A percentile compares a stretch with the other conserved stretches of the same genome.
Conservation (phyloP, 2,797 vertebrate species). For the Neosalanx taihuensis region DNA sequence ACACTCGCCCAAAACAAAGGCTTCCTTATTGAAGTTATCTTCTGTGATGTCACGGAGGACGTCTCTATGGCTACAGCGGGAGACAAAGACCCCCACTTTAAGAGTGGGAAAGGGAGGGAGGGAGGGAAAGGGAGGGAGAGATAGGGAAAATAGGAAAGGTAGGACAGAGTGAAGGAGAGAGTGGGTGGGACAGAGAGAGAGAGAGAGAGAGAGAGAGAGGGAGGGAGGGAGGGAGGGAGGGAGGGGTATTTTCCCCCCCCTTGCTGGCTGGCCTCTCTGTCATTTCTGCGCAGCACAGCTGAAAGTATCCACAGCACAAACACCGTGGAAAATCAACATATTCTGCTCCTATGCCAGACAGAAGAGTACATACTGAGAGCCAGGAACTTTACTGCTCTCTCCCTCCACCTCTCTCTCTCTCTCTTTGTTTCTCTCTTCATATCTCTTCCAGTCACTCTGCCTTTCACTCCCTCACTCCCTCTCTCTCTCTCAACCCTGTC, state of each 20-base stretch:
- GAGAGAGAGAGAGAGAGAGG: too few species aligned
- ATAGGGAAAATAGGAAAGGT: neutral
- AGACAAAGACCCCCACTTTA: too few species aligned
- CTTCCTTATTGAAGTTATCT: neutral
- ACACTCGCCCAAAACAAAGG: neutral
- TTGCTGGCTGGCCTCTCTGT: slow-evolving; percentile 48
- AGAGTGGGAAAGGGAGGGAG: too few species aligned
- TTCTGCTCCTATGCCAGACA: slow-evolving; percentile 54
- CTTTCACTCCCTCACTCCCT: neutral
- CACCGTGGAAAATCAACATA: slow-evolving; percentile 62
- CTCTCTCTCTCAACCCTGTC: neutral
- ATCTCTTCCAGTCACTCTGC: neutral
- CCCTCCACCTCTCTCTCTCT: too few species aligned
- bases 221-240: slow-evolving; percentile 12
- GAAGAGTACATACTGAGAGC: slow-evolving; percentile 44
- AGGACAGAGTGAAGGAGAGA: neutral
- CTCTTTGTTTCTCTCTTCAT: too few species aligned
- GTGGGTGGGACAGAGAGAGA: neutral
- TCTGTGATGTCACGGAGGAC: slow-evolving; percentile 3
- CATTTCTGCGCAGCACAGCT: slow-evolving; percentile 67
- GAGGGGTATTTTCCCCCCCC: slow-evolving; percentile 54
- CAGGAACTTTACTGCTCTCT: neutral
- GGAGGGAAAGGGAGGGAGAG: neutral
- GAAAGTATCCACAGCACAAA: slow-evolving; percentile 52
- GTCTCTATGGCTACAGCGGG: neutral